Percentiles rank a stretch among this genome's conserved stretches.
These are phyloP conservation scores for Platerodrilus igneus DNA, from an alignment of 2,888 invertebrate genomes.

Conservation along the genomic window DNA sequence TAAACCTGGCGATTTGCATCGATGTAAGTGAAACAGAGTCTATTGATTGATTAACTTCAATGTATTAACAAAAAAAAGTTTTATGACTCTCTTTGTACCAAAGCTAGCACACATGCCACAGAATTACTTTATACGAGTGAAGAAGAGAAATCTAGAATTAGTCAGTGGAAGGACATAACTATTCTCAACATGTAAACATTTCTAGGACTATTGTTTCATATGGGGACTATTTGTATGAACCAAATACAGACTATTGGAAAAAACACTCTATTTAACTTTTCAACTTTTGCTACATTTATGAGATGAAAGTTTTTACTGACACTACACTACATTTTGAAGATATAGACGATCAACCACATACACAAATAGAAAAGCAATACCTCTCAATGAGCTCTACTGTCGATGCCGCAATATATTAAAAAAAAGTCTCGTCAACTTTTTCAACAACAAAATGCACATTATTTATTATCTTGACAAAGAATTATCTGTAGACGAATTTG, in stretches of 20 bases:
- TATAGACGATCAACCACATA: conserved; percentile 15
- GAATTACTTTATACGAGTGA: conserved; percentile 17
- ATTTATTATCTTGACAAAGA: conserved; percentile 27
- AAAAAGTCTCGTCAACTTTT: conserved; percentile 40
- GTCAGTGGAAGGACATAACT: conserved; percentile 33
- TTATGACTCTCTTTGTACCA: conserved; percentile 13
- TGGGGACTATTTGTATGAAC: conserved; percentile 37
- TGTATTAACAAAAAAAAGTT: too few species aligned
- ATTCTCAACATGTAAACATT: conserved; percentile 34
- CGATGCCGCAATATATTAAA: too few species aligned
- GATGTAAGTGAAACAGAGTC: too few species aligned
- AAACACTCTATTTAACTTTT: conserved; percentile 36
- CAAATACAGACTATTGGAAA: conserved; percentile 42
- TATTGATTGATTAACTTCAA: too few species aligned
- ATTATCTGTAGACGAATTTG: conserved; percentile 26
- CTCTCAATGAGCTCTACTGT: too few species aligned
- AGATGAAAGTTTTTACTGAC: conserved; percentile 38
- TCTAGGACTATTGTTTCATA: conserved; percentile 41
- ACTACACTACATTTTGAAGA: conserved; percentile 38
- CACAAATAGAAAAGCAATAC: conserved; percentile 38
- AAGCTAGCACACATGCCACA: conserved; percentile 18
- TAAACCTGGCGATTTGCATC: too few species aligned
- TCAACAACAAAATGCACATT: conserved; percentile 33
- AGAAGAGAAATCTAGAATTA: conserved; percentile 28
- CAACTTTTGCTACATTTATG: conserved; percentile 37